phyloP scores from a whole-genome alignment of 2,888 invertebrate species.

The Drosophila pseudotalamancana region DNA sequence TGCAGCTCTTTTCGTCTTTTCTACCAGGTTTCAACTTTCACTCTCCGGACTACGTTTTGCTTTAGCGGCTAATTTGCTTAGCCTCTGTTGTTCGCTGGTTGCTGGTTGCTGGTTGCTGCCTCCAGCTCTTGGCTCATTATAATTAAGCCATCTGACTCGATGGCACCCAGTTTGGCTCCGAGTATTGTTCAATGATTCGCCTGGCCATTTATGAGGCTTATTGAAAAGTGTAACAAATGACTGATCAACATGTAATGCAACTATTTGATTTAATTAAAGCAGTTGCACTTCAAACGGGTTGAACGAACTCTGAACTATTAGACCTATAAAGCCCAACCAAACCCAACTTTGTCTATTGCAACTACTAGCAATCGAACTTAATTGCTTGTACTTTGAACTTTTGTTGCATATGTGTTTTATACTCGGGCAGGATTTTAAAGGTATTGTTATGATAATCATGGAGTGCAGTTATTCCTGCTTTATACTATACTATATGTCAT shows the following conservation, averaged over 20 bases:
- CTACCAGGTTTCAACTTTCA: slow-evolving; percentile 55
- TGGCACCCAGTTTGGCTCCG: slow-evolving; percentile 34
- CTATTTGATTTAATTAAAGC: slow-evolving; percentile 42
- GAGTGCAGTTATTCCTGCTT: too few species aligned
- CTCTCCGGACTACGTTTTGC: slow-evolving; percentile 46
- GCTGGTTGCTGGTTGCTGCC: slow-evolving; percentile 2
- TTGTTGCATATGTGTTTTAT: background rate
- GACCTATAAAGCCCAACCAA: slow-evolving; percentile 3
- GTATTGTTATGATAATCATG: too few species aligned
- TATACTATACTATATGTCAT: too few species aligned
- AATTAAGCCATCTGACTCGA: slow-evolving; percentile 60
- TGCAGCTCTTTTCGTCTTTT: slow-evolving; percentile 27
- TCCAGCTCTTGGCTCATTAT: slow-evolving; percentile 44
- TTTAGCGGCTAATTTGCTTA: slow-evolving; percentile 43
- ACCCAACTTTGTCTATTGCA: background rate
- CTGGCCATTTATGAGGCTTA: slow-evolving; percentile 29
- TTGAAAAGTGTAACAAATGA: slow-evolving; percentile 62
- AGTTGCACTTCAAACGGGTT: slow-evolving; percentile 29
- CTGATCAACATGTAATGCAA: slow-evolving; percentile 37
- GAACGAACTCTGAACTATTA: slow-evolving; percentile 40
- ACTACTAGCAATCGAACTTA: background rate
- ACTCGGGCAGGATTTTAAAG: too few species aligned
- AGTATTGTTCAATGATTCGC: slow-evolving; percentile 51
- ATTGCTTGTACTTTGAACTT: background rate
- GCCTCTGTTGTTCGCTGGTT: slow-evolving; percentile 1